Base-by-base conservation (phyloP, 1,140 invertebrate genomes). In the Meloidogyne hapla region DNA sequence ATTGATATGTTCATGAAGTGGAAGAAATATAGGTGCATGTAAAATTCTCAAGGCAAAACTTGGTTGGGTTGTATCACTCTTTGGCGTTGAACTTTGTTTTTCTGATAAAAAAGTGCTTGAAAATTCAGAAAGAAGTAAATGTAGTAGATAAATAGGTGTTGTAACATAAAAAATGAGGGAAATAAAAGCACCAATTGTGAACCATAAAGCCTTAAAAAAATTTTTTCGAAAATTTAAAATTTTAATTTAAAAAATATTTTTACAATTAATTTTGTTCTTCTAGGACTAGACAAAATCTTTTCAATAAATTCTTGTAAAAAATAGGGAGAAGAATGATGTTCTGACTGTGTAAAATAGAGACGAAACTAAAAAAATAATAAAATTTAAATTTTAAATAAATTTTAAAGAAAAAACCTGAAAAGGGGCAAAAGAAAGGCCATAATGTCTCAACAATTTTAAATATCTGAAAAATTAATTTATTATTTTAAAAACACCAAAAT, bases 111-210 rank as follows among this genome's bases (percentile, higher is more conserved):
- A 48, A 62, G 42, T 26, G 70, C 80, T 77, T 9, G 69, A 61
- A 23, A 83, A 42, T 56, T 83, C 82, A 23, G 38, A 71, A 26
- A 84, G 26, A 23, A 83, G 38, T 26, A 83, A 66, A 63, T 77
- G 81, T 10, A 75, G 69, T 28, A 83, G 56, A 48, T 83, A 83
- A 40, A 83, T 21, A 13, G 82, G 84, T 18, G 77, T 82, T 18
- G 83, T 33, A 10, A 84, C 21, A 48, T 84, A 83, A 72, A 72
- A 83, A 15, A 69, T 28, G 8, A 83, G 62, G 1, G 73, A 65
- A 62, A 82, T 68, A 33, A 82, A 38, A 23, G 83, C 75, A 26
- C 82, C 82, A 25, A 76, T 63, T 18, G 75, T 61, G 28, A 83
- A 83, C 82, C 82, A 83, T 13, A 75, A 40, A 4, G 69, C 69